A percentile compares a stretch with the other conserved stretches of the same genome.
These are phyloP conservation scores for Pseudomugil gertrudae DNA, from an alignment of 2,797 vertebrate species.

Conservation along the genomic window DNA sequence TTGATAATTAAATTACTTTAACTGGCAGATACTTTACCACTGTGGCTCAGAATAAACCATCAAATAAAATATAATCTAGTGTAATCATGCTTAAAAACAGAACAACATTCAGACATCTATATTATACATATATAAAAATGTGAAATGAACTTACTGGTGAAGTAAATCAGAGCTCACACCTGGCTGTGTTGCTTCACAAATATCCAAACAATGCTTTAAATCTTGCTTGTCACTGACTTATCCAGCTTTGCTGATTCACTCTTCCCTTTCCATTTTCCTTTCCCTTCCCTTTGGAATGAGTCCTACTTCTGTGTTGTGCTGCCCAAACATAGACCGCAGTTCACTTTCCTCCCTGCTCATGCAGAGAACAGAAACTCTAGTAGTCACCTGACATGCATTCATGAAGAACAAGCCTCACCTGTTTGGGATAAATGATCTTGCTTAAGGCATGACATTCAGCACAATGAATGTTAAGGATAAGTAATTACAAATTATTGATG, in stretches of 20 bases:
- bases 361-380: constrained; percentile 53
- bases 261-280: constrained; percentile 50
- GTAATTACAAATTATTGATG: not conserved
- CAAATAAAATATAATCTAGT: not conserved
- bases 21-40: not conserved
- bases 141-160: not conserved
- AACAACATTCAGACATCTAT: not conserved
- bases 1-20: not conserved
- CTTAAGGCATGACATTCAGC: constrained; percentile 1
- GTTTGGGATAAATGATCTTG: constrained; percentile 1
- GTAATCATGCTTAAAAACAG: not conserved
- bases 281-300: constrained; percentile 35
- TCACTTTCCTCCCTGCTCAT: constrained; percentile 13
- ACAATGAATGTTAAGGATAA: not conserved
- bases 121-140: not conserved
- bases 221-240: constrained; percentile 6
- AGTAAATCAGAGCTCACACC: constrained; percentile 1
- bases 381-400: constrained; percentile 33
- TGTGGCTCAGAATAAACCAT: not conserved
- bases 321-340: constrained; percentile 21
- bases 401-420: constrained; percentile 17
- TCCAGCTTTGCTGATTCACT: constrained; percentile 17
- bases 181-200: constrained; percentile 2
- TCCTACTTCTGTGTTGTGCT: constrained; percentile 12
- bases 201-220: not conserved